These are phyloP conservation scores for Abrostola triplasia DNA, from an alignment of 2,888 invertebrate genomes.

Conservation along the genomic window DNA sequence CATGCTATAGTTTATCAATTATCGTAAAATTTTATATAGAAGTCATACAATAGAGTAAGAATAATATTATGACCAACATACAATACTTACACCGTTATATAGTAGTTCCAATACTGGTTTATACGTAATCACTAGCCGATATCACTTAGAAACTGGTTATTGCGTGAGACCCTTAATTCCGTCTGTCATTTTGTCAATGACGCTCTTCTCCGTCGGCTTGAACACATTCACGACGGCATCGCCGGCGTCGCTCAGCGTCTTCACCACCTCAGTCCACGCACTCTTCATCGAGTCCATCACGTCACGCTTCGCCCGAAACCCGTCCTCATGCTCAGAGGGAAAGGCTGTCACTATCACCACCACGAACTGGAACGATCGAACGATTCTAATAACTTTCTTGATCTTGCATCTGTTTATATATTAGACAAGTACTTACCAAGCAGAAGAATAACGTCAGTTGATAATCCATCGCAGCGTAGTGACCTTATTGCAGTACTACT, in stretches of 20 bases:
- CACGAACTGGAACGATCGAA: slow-evolving; percentile 61
- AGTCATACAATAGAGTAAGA: slow-evolving; percentile 4
- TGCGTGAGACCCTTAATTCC: slow-evolving; percentile 68
- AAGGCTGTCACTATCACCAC: slow-evolving; percentile 61
- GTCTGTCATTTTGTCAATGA: slow-evolving; percentile 76
- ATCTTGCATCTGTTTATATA: too few relatives aligned
- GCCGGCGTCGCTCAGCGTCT: slow-evolving; percentile 75
- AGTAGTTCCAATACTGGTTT: slow-evolving; percentile 26
- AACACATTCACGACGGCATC: slow-evolving; percentile 81
- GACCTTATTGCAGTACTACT: slow-evolving; percentile 4
- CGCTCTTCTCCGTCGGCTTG: slow-evolving; percentile 80
- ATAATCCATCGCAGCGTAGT: slow-evolving; percentile 64
- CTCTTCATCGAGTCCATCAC: slow-evolving; percentile 80
- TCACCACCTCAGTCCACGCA: slow-evolving; percentile 78
- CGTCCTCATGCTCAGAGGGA: slow-evolving; percentile 57
- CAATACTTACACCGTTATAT: slow-evolving; percentile 11
- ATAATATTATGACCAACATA: slow-evolving; percentile 16
- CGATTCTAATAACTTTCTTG: neutral
- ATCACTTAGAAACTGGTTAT: slow-evolving; percentile 56
- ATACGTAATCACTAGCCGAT: slow-evolving; percentile 44
- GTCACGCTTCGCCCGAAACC: slow-evolving; percentile 69
- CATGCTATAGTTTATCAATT: neutral
- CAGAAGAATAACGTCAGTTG: slow-evolving; percentile 66
- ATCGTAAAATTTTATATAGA: neutral
- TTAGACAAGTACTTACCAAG: slow-evolving; percentile 66